Percentiles rank a stretch among this genome's conserved stretches.
phyloP scores from a whole-genome alignment of 2,888 invertebrate species.

The Caradrina clavipalpis region DNA sequence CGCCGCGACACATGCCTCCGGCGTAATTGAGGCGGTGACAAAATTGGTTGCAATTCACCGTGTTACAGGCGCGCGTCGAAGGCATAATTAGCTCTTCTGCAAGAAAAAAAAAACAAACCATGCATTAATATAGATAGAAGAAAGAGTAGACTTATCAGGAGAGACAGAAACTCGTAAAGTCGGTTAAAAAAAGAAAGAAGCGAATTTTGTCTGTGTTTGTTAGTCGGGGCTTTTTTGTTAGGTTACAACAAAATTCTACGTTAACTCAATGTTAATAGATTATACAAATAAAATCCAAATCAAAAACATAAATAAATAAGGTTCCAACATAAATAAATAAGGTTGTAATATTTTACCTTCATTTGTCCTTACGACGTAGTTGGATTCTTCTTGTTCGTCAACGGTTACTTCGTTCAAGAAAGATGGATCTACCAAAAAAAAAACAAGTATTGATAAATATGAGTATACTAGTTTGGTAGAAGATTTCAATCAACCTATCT shows the following conservation, averaged over 20 bases:
- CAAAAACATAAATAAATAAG: too few species aligned
- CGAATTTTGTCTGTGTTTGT: background rate
- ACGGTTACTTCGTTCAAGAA: background rate
- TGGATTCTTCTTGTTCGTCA: constrained; percentile 6
- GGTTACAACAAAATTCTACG: too few species aligned
- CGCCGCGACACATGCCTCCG: constrained; percentile 41
- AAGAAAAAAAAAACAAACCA: background rate
- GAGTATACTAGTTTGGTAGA: too few species aligned
- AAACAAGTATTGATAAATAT: background rate
- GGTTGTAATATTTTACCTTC: constrained; percentile 29
- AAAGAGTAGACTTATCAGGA: background rate
- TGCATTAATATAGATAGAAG: background rate
- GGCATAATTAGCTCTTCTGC: constrained; percentile 10
- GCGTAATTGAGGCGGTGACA: constrained; percentile 7
- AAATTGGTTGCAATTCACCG: background rate
- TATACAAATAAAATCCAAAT: too few species aligned
- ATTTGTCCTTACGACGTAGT: background rate
- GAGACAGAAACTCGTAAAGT: background rate
- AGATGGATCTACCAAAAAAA: background rate
- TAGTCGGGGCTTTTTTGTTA: too few species aligned
- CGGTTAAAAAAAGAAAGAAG: too few species aligned
- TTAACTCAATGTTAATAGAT: too few species aligned
- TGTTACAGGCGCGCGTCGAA: constrained; percentile 4
- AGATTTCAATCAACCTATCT: too few species aligned
- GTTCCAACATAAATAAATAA: background rate